These are phyloP conservation scores for Aphelenchoides fujianensis DNA, from an alignment of 1,140 invertebrate genomes.

Conservation along the genomic window DNA sequence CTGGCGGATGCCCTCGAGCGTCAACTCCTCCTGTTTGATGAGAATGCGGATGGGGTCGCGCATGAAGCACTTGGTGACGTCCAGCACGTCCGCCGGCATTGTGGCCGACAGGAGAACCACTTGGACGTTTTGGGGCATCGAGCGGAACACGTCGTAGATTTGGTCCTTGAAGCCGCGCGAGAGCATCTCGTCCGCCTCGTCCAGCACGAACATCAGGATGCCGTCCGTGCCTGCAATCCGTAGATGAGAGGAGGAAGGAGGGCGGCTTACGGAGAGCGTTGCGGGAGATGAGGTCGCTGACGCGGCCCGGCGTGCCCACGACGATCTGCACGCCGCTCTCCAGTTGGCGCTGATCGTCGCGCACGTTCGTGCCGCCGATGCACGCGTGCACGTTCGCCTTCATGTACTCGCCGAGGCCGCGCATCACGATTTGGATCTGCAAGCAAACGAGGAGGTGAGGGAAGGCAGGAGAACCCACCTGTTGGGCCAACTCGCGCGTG, in stretches of 20 bases:
- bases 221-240: constrained; percentile 67
- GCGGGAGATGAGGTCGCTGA: constrained; percentile 94
- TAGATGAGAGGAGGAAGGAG: neutral
- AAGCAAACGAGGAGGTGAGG: neutral
- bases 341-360: constrained; percentile 88
- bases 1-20: constrained; percentile 98
- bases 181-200: constrained; percentile 99
- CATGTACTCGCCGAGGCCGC: constrained; percentile 96
- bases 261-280: constrained; percentile 73
- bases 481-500: constrained; percentile 94
- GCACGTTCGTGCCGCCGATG: constrained; percentile 96
- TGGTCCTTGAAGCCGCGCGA: constrained; percentile 99
- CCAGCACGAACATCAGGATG: constrained; percentile 96
- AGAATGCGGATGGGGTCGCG: constrained; percentile 88
- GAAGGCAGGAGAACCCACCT: constrained; percentile 65
- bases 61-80: constrained; percentile 96
- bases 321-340: constrained; percentile 91
- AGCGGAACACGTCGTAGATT: constrained; percentile 96
- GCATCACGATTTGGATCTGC: constrained; percentile 80
- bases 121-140: constrained; percentile 83
- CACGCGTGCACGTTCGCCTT: constrained; percentile 90
- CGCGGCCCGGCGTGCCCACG: constrained; percentile 94
- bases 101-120: constrained; percentile 93
- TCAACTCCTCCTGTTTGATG: constrained; percentile 96
- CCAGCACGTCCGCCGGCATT: constrained; percentile 92